A percentile compares a stretch with the other conserved stretches of the same genome.
phyloP scores from a whole-genome alignment of 2,113 vertebrate species.

The Microcebus lehilahytsara region DNA sequence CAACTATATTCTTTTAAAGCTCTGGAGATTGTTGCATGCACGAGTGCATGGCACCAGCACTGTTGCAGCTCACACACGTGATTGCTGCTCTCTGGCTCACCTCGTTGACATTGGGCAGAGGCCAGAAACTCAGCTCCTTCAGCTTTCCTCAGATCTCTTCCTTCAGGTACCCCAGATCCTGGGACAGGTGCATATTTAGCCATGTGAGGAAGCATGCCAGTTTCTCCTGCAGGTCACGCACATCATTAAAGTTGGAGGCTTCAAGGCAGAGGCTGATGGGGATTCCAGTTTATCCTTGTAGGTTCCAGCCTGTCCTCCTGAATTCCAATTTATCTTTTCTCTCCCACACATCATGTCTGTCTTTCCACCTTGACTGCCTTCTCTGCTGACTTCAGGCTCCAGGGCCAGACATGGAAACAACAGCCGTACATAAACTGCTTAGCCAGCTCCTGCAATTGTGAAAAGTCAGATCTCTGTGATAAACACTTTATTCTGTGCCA shows the following conservation, averaged over 20 bases:
- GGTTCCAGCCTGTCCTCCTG: background rate
- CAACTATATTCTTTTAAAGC: background rate
- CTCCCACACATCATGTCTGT: background rate
- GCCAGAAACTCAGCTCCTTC: background rate
- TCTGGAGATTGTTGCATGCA: background rate
- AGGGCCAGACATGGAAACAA: background rate
- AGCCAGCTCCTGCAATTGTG: background rate
- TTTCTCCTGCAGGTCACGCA: background rate
- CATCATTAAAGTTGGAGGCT: background rate
- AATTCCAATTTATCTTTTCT: background rate
- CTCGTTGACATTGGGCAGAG: rapidly evolving
- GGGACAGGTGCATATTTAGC: rapidly evolving
- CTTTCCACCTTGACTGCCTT: background rate
- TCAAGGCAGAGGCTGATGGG: background rate
- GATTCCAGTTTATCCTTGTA: background rate
- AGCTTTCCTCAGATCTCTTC: background rate
- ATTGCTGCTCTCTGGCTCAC: background rate
- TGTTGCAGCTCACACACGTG: rapidly evolving
- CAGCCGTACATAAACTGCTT: background rate
- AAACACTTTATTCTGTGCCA: background rate
- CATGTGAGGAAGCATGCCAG: rapidly evolving
- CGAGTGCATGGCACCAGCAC: no score
- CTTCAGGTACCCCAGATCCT: background rate
- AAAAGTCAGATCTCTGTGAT: background rate
- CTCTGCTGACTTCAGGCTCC: background rate